Conservation (phyloP, 2,113 vertebrate genomes). For the Antigone vipio region DNA sequence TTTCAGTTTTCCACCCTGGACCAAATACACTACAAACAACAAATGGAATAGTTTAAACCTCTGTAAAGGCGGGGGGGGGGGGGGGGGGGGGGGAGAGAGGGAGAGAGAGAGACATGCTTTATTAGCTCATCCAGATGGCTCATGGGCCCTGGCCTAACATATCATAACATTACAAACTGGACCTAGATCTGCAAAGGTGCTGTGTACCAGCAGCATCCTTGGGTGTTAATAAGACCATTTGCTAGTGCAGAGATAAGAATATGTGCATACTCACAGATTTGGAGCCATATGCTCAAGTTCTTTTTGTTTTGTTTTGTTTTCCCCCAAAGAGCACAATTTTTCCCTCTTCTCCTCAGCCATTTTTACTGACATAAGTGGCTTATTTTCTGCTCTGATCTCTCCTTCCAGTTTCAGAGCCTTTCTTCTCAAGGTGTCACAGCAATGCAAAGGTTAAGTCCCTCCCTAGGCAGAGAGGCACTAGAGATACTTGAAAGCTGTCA, state of each 20-base stretch:
- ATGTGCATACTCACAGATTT: neutral
- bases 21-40: neutral
- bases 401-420: conserved; percentile 15
- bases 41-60: neutral
- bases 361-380: neutral
- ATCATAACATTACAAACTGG: neutral
- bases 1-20: neutral
- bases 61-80: neutral
- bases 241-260: neutral
- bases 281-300: conserved; percentile 24
- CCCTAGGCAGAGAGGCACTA: conserved; percentile 7
- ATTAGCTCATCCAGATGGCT: neutral
- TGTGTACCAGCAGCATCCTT: neutral
- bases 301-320: conserved; percentile 35
- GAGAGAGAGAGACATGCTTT: neutral
- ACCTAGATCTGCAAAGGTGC: neutral
- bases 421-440: neutral
- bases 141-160: neutral
- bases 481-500: conserved; percentile 37
- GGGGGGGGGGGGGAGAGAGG: neutral
- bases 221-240: neutral
- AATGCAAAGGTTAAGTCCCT: conserved; percentile 28
- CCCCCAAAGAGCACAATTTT: neutral
- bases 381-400: conserved; percentile 1
- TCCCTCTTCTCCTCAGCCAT: neutral